Conservation (phyloP, 2,113 vertebrate species). For the Engystomops pustulosus region DNA sequence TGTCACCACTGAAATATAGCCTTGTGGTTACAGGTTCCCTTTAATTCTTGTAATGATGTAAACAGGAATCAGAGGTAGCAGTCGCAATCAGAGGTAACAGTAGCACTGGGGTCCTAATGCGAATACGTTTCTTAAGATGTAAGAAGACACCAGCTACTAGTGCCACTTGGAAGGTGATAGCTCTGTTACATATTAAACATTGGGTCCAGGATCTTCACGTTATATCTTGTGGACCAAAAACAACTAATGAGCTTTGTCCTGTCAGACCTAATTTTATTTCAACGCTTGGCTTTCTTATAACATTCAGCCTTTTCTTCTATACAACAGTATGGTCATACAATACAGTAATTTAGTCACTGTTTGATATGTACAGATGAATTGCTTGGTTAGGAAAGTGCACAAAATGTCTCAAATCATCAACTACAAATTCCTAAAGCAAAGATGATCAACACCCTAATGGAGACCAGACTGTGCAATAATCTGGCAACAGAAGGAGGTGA, state of each 20-base stretch:
- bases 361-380: neutral
- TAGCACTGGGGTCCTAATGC: too few species aligned
- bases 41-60: too few species aligned
- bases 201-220: neutral
- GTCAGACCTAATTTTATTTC: neutral
- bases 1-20: too few species aligned
- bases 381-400: conserved; percentile 1
- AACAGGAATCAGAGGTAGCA: too few species aligned
- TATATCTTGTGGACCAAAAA: neutral
- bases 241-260: neutral
- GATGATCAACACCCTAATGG: conserved; percentile 27
- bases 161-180: neutral
- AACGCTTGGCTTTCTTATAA: neutral
- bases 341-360: neutral
- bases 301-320: neutral
- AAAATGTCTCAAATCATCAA: conserved; percentile 5
- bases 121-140: too few species aligned
- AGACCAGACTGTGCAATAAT: conserved; percentile 22
- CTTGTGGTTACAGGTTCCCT: too few species aligned
- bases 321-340: neutral
- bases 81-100: too few species aligned
- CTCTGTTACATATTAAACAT: neutral
- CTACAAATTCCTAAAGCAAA: neutral
- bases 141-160: too few species aligned
- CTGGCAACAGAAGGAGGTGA: neutral